These are phyloP conservation scores for Exaiptasia diaphana DNA, from an alignment of 64 coral and sea anemone genomes.

Conservation along the genomic window DNA sequence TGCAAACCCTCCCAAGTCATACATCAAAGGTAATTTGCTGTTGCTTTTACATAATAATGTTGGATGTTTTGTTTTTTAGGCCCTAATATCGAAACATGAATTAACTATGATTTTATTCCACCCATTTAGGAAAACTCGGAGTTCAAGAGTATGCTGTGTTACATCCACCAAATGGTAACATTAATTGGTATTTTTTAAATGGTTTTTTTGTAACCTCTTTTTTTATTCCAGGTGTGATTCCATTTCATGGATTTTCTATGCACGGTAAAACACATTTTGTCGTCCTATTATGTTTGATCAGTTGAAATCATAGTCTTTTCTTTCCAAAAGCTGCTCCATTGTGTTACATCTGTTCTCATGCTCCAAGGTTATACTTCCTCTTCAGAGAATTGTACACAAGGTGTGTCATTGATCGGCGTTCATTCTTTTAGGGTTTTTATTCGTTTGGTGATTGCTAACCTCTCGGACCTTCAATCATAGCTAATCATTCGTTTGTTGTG, in stretches of 20 bases:
- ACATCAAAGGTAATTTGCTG: conserved; percentile 82
- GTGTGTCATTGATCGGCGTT: no score
- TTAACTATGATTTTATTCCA: no score
- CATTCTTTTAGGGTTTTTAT: neutral
- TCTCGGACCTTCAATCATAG: neutral
- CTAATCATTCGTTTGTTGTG: neutral
- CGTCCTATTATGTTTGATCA: neutral
- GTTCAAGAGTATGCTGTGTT: conserved; percentile 82
- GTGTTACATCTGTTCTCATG: conserved; percentile 76
- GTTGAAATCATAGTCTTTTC: neutral
- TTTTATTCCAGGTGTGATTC: conserved; percentile 67
- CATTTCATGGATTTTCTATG: conserved; percentile 98
- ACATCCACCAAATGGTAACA: conserved; percentile 91
- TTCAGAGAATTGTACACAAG: conserved; percentile 88
- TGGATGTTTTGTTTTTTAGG: neutral
- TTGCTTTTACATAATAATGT: neutral
- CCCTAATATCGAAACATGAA: no score
- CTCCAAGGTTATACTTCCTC: conserved; percentile 75
- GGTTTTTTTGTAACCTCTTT: neutral
- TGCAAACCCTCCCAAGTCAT: conserved; percentile 84
- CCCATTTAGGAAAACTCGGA: conserved; percentile 78
- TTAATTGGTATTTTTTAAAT: neutral
- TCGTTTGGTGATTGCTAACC: neutral
- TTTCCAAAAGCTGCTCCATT: conserved; percentile 80
- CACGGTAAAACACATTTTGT: conserved; percentile 62